These are phyloP conservation scores for Huso huso DNA, from an alignment of 2,797 vertebrate genomes.

Conservation along the genomic window DNA sequence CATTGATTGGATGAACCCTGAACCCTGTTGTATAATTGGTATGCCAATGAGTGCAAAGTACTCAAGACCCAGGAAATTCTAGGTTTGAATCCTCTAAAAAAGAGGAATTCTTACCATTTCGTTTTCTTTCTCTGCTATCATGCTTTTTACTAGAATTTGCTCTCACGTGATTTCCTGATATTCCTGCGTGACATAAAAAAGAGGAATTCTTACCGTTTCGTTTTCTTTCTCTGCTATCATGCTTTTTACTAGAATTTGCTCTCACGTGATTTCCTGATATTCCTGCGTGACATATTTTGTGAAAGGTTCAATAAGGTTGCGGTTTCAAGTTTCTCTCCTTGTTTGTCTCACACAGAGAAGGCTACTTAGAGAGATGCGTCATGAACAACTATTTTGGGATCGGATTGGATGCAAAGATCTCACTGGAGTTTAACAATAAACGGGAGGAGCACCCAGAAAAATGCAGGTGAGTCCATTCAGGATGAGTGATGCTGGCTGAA, in stretches of 20 bases:
- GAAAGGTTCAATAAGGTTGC: not conserved
- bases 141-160: not conserved
- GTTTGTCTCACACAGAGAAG: slow-evolving; percentile 68
- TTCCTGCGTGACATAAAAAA: too few species aligned
- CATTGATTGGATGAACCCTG: too few species aligned
- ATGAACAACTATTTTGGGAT: slow-evolving; percentile 99
- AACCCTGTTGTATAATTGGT: too few species aligned
- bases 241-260: not conserved
- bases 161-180: too few species aligned
- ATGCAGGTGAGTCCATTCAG: slow-evolving; percentile 72
- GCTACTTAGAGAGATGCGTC: slow-evolving; percentile 94
- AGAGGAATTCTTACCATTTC: not conserved
- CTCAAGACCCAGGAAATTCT: too few species aligned
- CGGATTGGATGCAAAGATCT: slow-evolving; percentile 95
- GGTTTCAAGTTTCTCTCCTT: not conserved
- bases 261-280: too few species aligned
- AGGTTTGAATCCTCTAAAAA: not conserved
- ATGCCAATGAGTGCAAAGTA: too few species aligned
- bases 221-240: not conserved
- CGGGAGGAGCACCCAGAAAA: slow-evolving; percentile 95
- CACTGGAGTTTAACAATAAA: slow-evolving; percentile 97
- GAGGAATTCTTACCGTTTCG: too few species aligned
- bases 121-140: not conserved
- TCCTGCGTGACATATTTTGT: not conserved
- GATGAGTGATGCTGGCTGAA: too few species aligned